Conservation (phyloP, 2,888 invertebrate species). For the Fragum whitleyi region DNA sequence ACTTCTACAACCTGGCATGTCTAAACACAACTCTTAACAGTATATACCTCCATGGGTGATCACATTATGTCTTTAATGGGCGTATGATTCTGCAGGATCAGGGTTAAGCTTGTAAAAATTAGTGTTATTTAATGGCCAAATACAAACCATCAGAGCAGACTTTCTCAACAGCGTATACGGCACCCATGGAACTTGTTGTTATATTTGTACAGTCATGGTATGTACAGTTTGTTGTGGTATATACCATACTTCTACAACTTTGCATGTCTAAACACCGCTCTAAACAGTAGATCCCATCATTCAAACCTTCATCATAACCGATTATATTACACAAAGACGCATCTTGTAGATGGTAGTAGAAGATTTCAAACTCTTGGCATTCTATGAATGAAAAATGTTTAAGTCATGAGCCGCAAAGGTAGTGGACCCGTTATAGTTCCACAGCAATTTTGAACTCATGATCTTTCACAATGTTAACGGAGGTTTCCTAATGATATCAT, state of each 20-base stretch:
- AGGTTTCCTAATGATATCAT: too few species aligned
- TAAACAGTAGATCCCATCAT: not conserved
- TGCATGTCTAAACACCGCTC: conserved; percentile 11
- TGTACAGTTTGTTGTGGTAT: conserved; percentile 5
- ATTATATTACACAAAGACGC: not conserved
- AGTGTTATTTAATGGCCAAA: too few species aligned
- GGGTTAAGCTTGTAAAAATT: too few species aligned
- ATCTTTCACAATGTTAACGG: too few species aligned
- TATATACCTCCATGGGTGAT: too few species aligned
- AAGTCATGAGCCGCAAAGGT: too few species aligned
- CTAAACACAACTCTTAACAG: too few species aligned
- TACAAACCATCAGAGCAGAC: conserved; percentile 23
- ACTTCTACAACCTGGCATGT: conserved; percentile 1
- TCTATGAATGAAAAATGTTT: not conserved
- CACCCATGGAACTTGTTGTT: not conserved
- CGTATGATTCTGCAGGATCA: too few species aligned
- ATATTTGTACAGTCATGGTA: not conserved
- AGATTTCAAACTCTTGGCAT: conserved; percentile 20
- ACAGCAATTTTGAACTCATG: too few species aligned
- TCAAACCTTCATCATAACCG: conserved; percentile 14
- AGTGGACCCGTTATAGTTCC: too few species aligned
- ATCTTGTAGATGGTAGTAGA: not conserved
- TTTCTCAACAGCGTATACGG: not conserved
- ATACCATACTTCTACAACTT: not conserved
- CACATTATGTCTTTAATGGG: too few species aligned